phyloP scores from a whole-genome alignment of 2,888 invertebrate species.

The Eurytoma adleriae region DNA sequence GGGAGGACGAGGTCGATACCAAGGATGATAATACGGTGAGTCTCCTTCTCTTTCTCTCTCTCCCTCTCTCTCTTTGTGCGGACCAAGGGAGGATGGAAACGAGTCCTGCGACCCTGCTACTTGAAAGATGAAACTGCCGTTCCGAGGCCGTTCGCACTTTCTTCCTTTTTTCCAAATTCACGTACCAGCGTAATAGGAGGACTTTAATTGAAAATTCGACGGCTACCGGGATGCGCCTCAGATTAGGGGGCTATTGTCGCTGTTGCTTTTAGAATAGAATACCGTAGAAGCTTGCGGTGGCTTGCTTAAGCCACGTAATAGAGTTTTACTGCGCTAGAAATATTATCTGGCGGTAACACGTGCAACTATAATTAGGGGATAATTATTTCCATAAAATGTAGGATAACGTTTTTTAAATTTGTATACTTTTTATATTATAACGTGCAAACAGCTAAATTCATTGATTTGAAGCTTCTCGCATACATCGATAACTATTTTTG shows the following conservation, averaged over 20 bases:
- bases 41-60: slow-evolving; percentile 32
- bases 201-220: slow-evolving; percentile 19
- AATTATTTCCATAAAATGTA: too few relatives aligned
- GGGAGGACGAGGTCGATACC: slow-evolving; percentile 66
- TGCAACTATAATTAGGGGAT: too few relatives aligned
- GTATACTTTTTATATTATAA: too few relatives aligned
- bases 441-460: too few relatives aligned
- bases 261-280: not conserved
- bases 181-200: not conserved
- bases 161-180: not conserved
- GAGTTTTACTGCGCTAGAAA: not conserved
- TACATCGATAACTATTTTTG: too few relatives aligned
- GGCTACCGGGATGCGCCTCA: not conserved
- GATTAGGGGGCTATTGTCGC: not conserved
- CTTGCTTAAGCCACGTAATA: not conserved
- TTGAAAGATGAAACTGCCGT: slow-evolving; percentile 33
- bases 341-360: too few relatives aligned
- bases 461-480: too few relatives aligned
- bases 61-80: not conserved
- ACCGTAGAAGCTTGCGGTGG: not conserved
- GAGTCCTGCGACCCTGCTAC: not conserved
- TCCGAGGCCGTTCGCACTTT: not conserved
- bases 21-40: slow-evolving; percentile 70
- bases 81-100: not conserved
- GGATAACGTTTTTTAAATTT: too few relatives aligned